A percentile compares a stretch with the other conserved stretches of the same genome.
phyloP scores from a whole-genome alignment of 2,113 vertebrate genomes.

The Donacobius atricapilla region DNA sequence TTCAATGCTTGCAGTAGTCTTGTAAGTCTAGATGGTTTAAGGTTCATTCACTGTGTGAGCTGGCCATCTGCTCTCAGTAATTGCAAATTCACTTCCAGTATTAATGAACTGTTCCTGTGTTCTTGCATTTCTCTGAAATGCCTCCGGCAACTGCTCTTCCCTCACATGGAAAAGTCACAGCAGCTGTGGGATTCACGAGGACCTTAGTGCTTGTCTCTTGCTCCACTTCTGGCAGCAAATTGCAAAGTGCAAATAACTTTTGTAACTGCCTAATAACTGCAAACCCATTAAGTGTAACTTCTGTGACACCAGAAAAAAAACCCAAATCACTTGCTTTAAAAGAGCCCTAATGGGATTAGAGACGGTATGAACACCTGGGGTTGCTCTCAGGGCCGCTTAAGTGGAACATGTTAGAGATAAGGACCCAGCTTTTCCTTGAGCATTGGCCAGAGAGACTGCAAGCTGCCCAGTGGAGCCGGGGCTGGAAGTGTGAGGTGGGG shows the following conservation, averaged over 20 bases:
- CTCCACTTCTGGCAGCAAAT: conserved; percentile 46
- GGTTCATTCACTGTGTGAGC: conserved; percentile 20
- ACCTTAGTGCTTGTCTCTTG: conserved; percentile 22
- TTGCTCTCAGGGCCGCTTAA: conserved; percentile 4
- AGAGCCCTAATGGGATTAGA: conserved; percentile 56
- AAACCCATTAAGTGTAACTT: conserved; percentile 67
- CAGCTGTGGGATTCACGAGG: conserved; percentile 70
- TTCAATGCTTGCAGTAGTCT: conserved; percentile 36
- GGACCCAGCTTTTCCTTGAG: neutral
- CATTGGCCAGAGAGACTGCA: neutral
- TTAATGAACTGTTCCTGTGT: conserved; percentile 55
- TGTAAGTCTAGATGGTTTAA: conserved; percentile 19
- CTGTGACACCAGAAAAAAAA: conserved; percentile 46
- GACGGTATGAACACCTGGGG: conserved; percentile 49
- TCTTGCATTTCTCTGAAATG: conserved; percentile 53
- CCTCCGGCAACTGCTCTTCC: conserved; percentile 57
- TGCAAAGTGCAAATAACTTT: conserved; percentile 40
- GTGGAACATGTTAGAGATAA: conserved; percentile 25
- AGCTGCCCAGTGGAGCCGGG: neutral
- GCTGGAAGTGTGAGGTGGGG: neutral
- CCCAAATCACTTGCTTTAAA: neutral
- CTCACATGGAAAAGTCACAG: conserved; percentile 9
- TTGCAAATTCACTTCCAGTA: conserved; percentile 50
- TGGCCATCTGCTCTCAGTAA: conserved; percentile 63
- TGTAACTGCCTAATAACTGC: conserved; percentile 46